Base-by-base conservation (phyloP, 1,140 invertebrate species). In the Eulimnadia texana region DNA sequence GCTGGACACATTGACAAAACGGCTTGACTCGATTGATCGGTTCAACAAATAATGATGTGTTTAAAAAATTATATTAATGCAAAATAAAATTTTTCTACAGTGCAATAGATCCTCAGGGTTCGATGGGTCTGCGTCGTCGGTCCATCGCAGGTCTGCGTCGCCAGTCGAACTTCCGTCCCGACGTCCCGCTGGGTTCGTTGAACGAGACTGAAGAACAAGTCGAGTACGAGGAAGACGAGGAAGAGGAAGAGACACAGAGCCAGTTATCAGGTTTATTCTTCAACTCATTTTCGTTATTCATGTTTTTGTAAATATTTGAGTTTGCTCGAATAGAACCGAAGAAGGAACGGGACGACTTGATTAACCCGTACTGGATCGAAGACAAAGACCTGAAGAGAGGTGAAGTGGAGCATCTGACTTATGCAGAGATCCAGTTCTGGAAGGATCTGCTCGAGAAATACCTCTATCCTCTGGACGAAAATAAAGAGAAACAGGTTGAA, bases 381-480 rank as follows among this genome's bases (percentile, higher is more conserved):
- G 83, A 87, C 66, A 75, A 77, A 27, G 75, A 79, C 60, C 68
- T 90, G 1, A 77, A 78, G 50, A 71, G 79, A 60, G 82, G 82
- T 0, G 74, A 79, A 49, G 74, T 83, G 1, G 79, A 81, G 49
- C 82, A 79, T 67, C 69, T 87, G 22, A 69, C 78, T 0, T 72
- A 74, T 2, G 66, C 75, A 3, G 86, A 90, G 68, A 70, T 70
- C 0, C 72, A 75, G 16, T 90, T 90, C 69, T 90, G 85, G 85
- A 79, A 79, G 57, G 79, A 84, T 22, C 68, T 90, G 25, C 82
- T 90, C 20, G 76, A 78, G 57, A 80, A 81, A 65, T 90, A 90
- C 72, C 72, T 90, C 0, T 72, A 81, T 65, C 86, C 86, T 1
- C 70, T 89, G 3, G 80, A 82, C 62, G 77, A 80, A 64, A 78